phyloP scores from a whole-genome alignment of 2,797 vertebrate genomes.

The Zenarchopterus dispar region DNA sequence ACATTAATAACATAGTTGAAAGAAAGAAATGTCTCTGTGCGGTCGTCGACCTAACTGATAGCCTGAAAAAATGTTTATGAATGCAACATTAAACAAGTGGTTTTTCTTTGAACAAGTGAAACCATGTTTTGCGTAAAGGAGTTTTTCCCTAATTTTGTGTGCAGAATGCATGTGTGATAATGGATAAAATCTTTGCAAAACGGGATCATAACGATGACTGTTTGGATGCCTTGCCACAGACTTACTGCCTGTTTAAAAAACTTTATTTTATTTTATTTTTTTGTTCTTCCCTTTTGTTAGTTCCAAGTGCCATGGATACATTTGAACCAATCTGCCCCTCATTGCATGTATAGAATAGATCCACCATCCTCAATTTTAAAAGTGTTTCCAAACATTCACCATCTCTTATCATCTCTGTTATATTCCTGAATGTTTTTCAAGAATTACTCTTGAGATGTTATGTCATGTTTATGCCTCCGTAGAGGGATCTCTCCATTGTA shows the following conservation, averaged over 20 bases:
- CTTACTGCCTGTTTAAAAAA: slow-evolving; percentile 31
- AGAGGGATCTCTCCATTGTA: background rate
- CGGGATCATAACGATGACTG: background rate
- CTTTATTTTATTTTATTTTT: slow-evolving; percentile 18
- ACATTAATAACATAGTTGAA: slow-evolving; percentile 11
- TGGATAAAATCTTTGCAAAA: slow-evolving; percentile 7
- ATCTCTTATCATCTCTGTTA: background rate
- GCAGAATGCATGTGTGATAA: background rate
- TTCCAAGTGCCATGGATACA: slow-evolving; percentile 51
- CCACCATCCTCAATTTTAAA: slow-evolving; percentile 7
- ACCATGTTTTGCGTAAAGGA: background rate
- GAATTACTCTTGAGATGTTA: background rate
- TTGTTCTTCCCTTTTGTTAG: slow-evolving; percentile 11
- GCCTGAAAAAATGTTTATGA: slow-evolving; percentile 4
- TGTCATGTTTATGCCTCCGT: slow-evolving; percentile 1
- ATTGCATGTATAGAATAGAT: slow-evolving; percentile 3
- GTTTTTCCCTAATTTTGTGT: slow-evolving; percentile 30
- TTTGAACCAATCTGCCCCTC: slow-evolving; percentile 3
- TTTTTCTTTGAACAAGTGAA: slow-evolving; percentile 12
- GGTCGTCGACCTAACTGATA: background rate
- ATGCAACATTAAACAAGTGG: slow-evolving; percentile 8
- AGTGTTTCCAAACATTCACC: background rate
- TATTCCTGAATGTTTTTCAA: slow-evolving; percentile 8
- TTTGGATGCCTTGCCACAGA: slow-evolving; percentile 55
- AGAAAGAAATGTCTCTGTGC: slow-evolving; percentile 2